These are phyloP conservation scores for Coilia nasus DNA, from an alignment of 2,797 vertebrate species.

Conservation along the genomic window DNA sequence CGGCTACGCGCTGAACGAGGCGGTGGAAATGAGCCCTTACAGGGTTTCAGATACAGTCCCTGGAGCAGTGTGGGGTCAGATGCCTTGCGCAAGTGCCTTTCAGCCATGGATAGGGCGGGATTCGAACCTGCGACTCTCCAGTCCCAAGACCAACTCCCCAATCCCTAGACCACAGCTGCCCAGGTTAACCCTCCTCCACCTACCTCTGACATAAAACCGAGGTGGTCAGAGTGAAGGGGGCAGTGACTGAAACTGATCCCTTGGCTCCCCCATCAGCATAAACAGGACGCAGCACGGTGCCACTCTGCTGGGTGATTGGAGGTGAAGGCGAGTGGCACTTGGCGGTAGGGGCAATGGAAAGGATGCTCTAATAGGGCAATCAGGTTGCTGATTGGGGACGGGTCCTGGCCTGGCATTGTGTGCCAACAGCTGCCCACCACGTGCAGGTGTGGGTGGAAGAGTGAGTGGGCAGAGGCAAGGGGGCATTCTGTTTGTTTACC, in stretches of 20 bases:
- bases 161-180: too few species aligned
- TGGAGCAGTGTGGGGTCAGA: too few species aligned
- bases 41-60: too few species aligned
- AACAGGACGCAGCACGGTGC: not conserved
- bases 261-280: not conserved
- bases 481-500: not conserved
- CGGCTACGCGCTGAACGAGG: too few species aligned
- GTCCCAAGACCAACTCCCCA: too few species aligned
- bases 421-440: conserved; percentile 61
- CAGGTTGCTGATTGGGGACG: conserved; percentile 65
- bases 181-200: too few species aligned
- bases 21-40: too few species aligned
- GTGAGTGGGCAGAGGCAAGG: not conserved
- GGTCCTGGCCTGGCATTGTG: conserved; percentile 53
- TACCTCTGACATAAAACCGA: too few species aligned
- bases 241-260: not conserved
- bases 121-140: too few species aligned
- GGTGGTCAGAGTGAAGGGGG: not conserved
- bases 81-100: too few species aligned
- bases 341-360: not conserved
- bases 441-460: not conserved
- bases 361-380: conserved; percentile 52
- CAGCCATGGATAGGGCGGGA: too few species aligned
- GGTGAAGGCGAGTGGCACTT: not conserved
- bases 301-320: too few species aligned